These are phyloP conservation scores for Calcarius ornatus DNA, from an alignment of 2,113 vertebrate species.

Conservation along the genomic window DNA sequence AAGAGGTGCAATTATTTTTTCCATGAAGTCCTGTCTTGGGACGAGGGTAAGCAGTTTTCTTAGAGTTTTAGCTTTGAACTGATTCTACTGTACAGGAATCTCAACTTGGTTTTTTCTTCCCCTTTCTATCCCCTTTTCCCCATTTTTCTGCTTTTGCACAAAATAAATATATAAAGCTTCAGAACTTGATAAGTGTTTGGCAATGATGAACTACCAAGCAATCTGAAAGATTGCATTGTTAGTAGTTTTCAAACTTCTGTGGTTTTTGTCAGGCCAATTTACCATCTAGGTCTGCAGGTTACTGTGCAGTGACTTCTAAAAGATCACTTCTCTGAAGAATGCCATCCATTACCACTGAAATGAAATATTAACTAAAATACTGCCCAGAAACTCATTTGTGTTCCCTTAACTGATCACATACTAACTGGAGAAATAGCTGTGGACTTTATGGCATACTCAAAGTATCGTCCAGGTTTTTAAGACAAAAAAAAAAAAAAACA, in stretches of 20 bases:
- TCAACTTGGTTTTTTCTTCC: not conserved
- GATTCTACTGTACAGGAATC: not conserved
- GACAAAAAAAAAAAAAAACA: not conserved
- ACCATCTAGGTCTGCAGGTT: not conserved
- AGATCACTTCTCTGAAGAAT: not conserved
- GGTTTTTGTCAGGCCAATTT: not conserved
- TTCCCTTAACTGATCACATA: not conserved
- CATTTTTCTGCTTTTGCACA: not conserved
- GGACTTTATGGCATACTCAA: not conserved
- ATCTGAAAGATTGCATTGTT: not conserved
- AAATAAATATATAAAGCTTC: not conserved
- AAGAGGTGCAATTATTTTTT: not conserved
- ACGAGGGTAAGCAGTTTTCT: not conserved
- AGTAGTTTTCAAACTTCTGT: not conserved
- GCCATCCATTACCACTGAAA: not conserved
- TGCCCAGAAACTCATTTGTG: not conserved
- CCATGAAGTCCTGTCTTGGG: accelerated
- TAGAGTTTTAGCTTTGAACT: not conserved
- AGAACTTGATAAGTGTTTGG: not conserved
- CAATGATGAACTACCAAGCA: not conserved
- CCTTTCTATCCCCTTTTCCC: not conserved
- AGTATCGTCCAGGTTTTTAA: not conserved
- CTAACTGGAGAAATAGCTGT: not conserved
- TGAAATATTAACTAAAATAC: not conserved
- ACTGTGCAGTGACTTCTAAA: not conserved